These are phyloP conservation scores for Sphaeridia pumilis DNA, from an alignment of 2,888 invertebrate genomes.

Conservation along the genomic window DNA sequence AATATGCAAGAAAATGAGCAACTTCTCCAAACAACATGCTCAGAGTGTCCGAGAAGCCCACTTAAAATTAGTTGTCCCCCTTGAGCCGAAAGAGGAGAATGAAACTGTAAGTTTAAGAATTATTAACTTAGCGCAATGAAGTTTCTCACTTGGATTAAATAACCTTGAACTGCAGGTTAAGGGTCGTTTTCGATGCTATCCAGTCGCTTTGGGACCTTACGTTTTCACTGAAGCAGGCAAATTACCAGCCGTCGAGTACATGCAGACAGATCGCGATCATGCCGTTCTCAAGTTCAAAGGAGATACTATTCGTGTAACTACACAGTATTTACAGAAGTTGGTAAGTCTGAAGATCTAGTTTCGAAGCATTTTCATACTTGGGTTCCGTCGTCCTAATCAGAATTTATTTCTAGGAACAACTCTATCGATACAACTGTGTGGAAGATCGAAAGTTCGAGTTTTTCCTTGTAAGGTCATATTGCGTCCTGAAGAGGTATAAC, in stretches of 20 bases:
- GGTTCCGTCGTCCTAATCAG: no score
- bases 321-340: conserved; percentile 80
- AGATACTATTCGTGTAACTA: conserved; percentile 71
- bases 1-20: conserved; percentile 86
- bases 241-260: conserved; percentile 72
- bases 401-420: conserved; percentile 64
- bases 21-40: conserved; percentile 80
- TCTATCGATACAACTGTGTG: conserved; percentile 86
- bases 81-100: conserved; percentile 43
- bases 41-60: conserved; percentile 82
- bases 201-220: conserved; percentile 48
- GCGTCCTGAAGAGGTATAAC: conserved; percentile 81
- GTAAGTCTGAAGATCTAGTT: conserved; percentile 51
- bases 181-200: conserved; percentile 91
- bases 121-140: no score
- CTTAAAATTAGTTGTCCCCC: conserved; percentile 47
- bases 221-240: conserved; percentile 26
- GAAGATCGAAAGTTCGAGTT: conserved; percentile 92
- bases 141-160: no score
- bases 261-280: conserved; percentile 67
- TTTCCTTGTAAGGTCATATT: conserved; percentile 88
- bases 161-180: conserved; percentile 25
- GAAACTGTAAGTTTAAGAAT: no score
- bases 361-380: conserved; percentile 1
- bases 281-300: conserved; percentile 73